Evolutionary conservation across 2,888 invertebrate genomes (phyloP).

Genomic region (Iphiclides podalirius): DNA sequence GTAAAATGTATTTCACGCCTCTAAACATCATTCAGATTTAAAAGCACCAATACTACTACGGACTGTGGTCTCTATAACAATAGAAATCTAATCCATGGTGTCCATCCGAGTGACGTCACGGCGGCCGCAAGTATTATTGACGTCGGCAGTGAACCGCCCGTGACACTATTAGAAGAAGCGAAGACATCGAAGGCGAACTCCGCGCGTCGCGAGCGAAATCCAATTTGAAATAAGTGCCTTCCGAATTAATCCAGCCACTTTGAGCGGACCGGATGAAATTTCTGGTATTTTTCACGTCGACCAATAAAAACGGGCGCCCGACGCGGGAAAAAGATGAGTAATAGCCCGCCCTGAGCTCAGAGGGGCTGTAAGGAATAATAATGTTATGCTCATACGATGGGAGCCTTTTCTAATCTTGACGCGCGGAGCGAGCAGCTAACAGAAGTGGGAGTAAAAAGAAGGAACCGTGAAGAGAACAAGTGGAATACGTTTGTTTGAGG

Average conservation of each 20-base stretch:
- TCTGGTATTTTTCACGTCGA: slow-evolving; percentile 79
- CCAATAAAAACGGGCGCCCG: slow-evolving; percentile 74
- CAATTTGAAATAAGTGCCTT: slow-evolving; percentile 79
- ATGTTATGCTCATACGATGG: slow-evolving; percentile 65
- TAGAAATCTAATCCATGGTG: slow-evolving; percentile 11
- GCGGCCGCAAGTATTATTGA: slow-evolving; percentile 10
- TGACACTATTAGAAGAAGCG: slow-evolving; percentile 68
- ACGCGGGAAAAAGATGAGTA: slow-evolving; percentile 73
- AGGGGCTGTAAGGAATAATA: slow-evolving; percentile 73
- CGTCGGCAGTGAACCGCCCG: slow-evolving; percentile 27
- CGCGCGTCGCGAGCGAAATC: slow-evolving; percentile 66
- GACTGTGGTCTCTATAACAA: too few species aligned
- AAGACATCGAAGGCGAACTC: slow-evolving; percentile 49
- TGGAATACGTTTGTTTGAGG: slow-evolving; percentile 11
- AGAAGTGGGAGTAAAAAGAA: slow-evolving; percentile 17
- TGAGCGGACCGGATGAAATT: slow-evolving; percentile 74
- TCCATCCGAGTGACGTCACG: neutral
- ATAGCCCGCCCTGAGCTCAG: slow-evolving; percentile 64
- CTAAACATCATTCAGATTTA: too few species aligned
- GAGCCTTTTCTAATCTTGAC: slow-evolving; percentile 62
- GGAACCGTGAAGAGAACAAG: slow-evolving; percentile 6
- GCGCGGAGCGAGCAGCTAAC: slow-evolving; percentile 25
- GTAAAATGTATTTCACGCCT: too few species aligned
- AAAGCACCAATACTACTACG: too few species aligned
- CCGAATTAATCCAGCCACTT: slow-evolving; percentile 78